Evolutionary conservation across 2,888 invertebrate genomes (phyloP), one percentile per base, ranked within the genome.

Genomic region (Catocala fraxini): DNA sequence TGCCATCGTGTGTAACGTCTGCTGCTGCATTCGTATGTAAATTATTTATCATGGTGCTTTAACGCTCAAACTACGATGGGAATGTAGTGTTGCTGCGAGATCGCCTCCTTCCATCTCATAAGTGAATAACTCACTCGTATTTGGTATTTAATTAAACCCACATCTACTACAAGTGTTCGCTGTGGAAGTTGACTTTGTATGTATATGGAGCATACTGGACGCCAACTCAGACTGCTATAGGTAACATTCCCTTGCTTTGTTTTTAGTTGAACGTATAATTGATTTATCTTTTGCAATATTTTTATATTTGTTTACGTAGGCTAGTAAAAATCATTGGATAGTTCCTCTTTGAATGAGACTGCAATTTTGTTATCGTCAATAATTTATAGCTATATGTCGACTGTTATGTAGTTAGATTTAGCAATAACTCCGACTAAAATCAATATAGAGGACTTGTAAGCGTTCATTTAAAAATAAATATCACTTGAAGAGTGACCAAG

Each of bases 11-110:
- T 59, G 63, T 61, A 56, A 70, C 63, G 58, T 73, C 59, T 57
- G 63, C 34, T 43, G 43, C 43, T 73, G 65, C 59, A 67, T 70
- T 70, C 65, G 55, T 67, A 70, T 73, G 70, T 59, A 73, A 68
- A 70, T 73, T 59, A 65, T 67, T 33, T 53, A 10, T 43, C 39
- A 70, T 60, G 65, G 49, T 55, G 58, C 59, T 63, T 9, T 9
- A 39, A 39, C 45, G 51, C 25, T 25, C 25, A 25, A 67, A 58
- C 60, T 61, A 59, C 53, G 65, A 35, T 13, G 55, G 49, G 46
- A 58, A 65, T 63, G 56, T 65, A 25, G 43, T 53, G 43, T 59
- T 47, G 52, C 11, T 51, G 56, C 13, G 33, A 47, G 33, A 65
- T 54, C 59, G 43, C 45, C 41, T 67, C 53, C 47, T 63, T 55